Evolutionary conservation across 1,140 invertebrate species (phyloP).

Genomic region (Pseudomyrmex gracilis): DNA sequence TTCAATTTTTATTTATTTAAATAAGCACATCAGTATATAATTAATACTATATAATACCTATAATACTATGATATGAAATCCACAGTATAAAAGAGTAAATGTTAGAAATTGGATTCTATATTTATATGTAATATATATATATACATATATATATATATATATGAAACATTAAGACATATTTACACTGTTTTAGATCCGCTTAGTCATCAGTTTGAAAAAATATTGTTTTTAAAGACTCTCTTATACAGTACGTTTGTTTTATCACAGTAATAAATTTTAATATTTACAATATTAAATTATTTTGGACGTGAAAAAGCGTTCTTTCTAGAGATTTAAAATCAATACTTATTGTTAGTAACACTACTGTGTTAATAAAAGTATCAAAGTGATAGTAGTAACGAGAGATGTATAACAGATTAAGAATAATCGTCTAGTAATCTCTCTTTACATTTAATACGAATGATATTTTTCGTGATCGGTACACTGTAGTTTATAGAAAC

Average conservation of each 20-base stretch:
- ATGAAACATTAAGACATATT: constrained; percentile 39
- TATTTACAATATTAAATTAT: constrained; percentile 53
- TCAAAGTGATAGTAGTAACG: neutral
- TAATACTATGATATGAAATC: constrained; percentile 19
- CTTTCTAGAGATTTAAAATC: constrained; percentile 22
- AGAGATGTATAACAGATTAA: constrained; percentile 36
- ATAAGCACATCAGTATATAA: neutral
- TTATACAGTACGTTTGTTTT: constrained; percentile 68
- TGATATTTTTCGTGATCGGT: neutral
- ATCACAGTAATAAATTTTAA: constrained; percentile 71
- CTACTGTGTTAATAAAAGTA: constrained; percentile 30
- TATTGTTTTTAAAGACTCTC: constrained; percentile 56
- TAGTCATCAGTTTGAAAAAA: constrained; percentile 58
- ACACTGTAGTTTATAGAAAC: too few species aligned
- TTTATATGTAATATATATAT: neutral
- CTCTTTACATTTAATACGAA: constrained; percentile 3
- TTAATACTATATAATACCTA: constrained; percentile 41
- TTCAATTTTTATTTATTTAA: neutral
- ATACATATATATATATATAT: neutral
- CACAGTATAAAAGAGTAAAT: constrained; percentile 57
- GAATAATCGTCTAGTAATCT: neutral
- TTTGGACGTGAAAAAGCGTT: constrained; percentile 42
- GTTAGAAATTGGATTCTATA: constrained; percentile 38
- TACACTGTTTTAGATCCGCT: neutral
- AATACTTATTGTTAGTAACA: constrained; percentile 44